Base-by-base conservation (phyloP, 2,113 vertebrate species). In the Vulpes vulpes region DNA sequence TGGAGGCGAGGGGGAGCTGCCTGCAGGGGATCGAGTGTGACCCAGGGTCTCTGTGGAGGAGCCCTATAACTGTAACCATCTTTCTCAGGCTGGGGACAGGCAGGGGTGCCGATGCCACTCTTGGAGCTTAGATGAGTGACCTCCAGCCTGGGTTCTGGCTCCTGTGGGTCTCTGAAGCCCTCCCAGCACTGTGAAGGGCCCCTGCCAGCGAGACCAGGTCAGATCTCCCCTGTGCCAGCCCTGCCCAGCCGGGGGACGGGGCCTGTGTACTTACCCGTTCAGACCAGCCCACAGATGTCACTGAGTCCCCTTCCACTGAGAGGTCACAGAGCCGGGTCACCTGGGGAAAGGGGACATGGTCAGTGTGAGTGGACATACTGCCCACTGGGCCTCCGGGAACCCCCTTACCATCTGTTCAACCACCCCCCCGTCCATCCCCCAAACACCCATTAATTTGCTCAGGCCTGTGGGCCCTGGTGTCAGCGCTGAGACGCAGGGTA, bases 221-320 rank as follows among this genome's bases (percentile, higher is more conserved):
- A 91, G 14, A 55, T 8, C 3, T 43, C 51, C 71, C 71, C 14
- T 23, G 23, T 9, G 53, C 59, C 35, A 8, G 49, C 95, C 38
- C 62, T 8, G 32, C 62, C 60, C 30, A 1, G 64, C 14, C 0
- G 0, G 53, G 23, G 38, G 14, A 30, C 1, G 1, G 22, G 83
- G 32, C 69, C 49, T 6, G 4, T 14, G 76, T 81, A 99, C 99
- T 98, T 79, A 99, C 99, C 98, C 99, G 99, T 93, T 99, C 99
- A 30, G 99, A 99, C 99, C 99, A 99, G 98, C 99, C 99, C 86
- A 99, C 99, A 0, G 99, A 99, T 0, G 99, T 99, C 67, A 99
- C 99, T 0, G 99, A 99, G 97, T 99, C 99, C 12, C 99, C 99
- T 98, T 99, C 99, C 69, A 99, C 99, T 1, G 99, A 99, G 60